These are phyloP conservation scores for Cavia porcellus DNA, from an alignment of 2,113 vertebrate genomes.

Conservation along the genomic window DNA sequence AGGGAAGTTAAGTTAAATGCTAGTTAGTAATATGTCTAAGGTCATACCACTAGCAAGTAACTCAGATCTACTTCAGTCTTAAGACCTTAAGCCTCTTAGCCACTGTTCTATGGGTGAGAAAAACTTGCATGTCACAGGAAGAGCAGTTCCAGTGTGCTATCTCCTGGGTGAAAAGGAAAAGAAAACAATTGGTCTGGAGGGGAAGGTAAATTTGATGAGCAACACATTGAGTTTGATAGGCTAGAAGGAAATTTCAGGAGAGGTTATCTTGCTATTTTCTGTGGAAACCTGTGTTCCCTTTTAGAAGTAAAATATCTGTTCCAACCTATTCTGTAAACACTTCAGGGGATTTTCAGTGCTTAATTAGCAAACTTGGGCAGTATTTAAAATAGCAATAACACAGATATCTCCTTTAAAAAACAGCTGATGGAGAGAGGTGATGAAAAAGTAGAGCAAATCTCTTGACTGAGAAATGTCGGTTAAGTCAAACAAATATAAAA, in stretches of 20 bases:
- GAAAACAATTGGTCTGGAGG: background rate
- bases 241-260: background rate
- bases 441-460: slow-evolving; percentile 12
- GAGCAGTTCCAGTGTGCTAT: background rate
- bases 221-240: background rate
- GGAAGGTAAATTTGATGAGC: slow-evolving; percentile 44
- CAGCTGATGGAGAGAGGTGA: slow-evolving; percentile 37
- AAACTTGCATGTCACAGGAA: background rate
- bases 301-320: slow-evolving; percentile 62
- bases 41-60: background rate
- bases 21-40: background rate
- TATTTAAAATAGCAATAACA: slow-evolving; percentile 69
- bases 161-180: background rate
- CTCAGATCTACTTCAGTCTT: background rate
- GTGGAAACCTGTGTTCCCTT: slow-evolving; percentile 42
- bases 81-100: background rate
- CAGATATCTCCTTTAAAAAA: slow-evolving; percentile 47
- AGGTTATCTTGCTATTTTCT: slow-evolving; percentile 37
- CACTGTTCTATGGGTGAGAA: background rate
- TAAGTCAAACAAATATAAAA: background rate
- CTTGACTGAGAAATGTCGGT: background rate
- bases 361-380: slow-evolving; percentile 69
- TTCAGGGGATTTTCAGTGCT: slow-evolving; percentile 56
- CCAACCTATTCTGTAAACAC: slow-evolving; percentile 7
- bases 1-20: slow-evolving; percentile 17